Percentiles rank a stretch among this genome's conserved stretches.
Conservation (phyloP, 2,888 invertebrate species). For the Temnothorax rugatulus region DNA sequence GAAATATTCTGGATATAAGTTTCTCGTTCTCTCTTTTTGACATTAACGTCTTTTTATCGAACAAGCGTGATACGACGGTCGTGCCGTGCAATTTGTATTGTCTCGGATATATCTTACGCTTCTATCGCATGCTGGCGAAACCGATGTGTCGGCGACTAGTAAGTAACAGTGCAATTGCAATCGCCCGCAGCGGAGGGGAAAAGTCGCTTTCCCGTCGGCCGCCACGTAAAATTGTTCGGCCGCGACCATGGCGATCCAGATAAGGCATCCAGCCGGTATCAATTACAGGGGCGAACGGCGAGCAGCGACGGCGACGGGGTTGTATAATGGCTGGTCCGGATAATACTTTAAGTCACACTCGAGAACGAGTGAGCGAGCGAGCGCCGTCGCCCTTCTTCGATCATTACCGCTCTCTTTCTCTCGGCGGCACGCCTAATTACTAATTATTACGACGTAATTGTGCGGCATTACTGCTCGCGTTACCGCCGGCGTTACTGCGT, state of each 20-base stretch:
- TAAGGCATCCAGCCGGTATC: conserved; percentile 76
- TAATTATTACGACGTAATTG: conserved; percentile 80
- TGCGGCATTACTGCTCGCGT: conserved; percentile 78
- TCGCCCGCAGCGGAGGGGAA: conserved; percentile 5
- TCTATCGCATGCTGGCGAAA: conserved; percentile 4
- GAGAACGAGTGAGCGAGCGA: conserved; percentile 12
- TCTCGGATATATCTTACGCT: conserved; percentile 35
- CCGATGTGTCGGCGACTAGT: background rate
- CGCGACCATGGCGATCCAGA: conserved; percentile 71
- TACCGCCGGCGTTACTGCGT: conserved; percentile 70
- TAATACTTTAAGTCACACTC: conserved; percentile 78
- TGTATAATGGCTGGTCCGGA: conserved; percentile 79
- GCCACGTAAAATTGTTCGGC: conserved; percentile 58
- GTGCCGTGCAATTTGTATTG: conserved; percentile 31
- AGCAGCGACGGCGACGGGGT: conserved; percentile 60
- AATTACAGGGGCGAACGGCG: conserved; percentile 73
- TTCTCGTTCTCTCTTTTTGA: background rate
- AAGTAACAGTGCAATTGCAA: conserved; percentile 36
- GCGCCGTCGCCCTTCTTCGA: conserved; percentile 40
- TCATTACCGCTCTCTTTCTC: conserved; percentile 51
- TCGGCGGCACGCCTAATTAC: conserved; percentile 68
- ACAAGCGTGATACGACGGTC: conserved; percentile 38
- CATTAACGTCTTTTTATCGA: conserved; percentile 46
- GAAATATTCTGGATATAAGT: conserved; percentile 47
- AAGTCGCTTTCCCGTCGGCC: conserved; percentile 40